These are phyloP conservation scores for Batillaria attramentaria DNA, from an alignment of 1,140 invertebrate genomes.

Conservation along the genomic window DNA sequence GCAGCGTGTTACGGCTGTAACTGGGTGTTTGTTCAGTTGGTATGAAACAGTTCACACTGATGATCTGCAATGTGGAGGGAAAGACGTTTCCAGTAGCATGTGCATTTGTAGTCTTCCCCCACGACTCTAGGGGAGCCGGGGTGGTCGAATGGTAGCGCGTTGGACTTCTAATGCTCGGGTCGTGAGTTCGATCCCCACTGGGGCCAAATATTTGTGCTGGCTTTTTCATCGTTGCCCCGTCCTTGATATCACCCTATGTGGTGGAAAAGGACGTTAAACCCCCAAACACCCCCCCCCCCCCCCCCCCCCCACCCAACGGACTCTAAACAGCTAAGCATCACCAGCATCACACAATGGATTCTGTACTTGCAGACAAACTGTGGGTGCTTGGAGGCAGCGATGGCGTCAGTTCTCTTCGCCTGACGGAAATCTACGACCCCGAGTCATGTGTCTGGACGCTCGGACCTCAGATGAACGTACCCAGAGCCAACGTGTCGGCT, in stretches of 20 bases:
- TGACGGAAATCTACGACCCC: slow-evolving; percentile 90
- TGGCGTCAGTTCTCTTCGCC: slow-evolving; percentile 80
- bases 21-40: neutral
- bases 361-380: slow-evolving; percentile 71
- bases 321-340: too few relatives aligned
- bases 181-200: too few relatives aligned
- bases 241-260: too few relatives aligned
- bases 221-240: too few relatives aligned
- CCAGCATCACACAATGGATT: neutral
- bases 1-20: too few relatives aligned
- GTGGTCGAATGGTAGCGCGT: too few relatives aligned
- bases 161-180: too few relatives aligned
- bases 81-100: neutral
- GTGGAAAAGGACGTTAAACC: too few relatives aligned
- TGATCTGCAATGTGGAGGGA: neutral
- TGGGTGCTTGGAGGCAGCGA: slow-evolving; percentile 75
- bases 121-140: neutral
- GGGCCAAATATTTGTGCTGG: too few relatives aligned
- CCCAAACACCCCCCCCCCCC: too few relatives aligned
- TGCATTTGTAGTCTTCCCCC: neutral
- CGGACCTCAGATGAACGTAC: slow-evolving; percentile 88
- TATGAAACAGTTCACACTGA: neutral
- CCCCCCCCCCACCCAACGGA: too few relatives aligned
- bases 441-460: slow-evolving; percentile 83
- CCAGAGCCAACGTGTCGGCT: slow-evolving; percentile 92